These are phyloP conservation scores for Rhingia campestris DNA, from an alignment of 2,888 invertebrate genomes.

Conservation along the genomic window DNA sequence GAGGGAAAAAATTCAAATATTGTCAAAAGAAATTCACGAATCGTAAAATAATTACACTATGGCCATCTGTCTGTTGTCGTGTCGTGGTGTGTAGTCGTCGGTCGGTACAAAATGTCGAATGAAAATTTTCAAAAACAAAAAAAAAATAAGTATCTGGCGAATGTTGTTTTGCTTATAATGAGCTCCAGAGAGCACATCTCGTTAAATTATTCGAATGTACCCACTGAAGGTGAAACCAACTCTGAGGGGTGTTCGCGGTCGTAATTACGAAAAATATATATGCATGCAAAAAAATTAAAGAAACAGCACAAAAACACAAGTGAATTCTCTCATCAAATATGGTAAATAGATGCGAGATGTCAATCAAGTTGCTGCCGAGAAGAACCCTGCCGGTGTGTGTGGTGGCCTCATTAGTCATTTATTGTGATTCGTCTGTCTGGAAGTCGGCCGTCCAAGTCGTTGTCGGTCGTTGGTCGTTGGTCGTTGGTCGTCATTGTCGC, in stretches of 20 bases:
- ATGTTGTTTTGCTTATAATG: constrained; percentile 63
- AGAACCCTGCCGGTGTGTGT: constrained; percentile 51
- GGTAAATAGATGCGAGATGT: constrained; percentile 73
- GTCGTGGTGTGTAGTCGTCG: neutral
- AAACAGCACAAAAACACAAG: neutral
- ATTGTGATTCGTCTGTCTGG: constrained; percentile 48
- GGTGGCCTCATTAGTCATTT: constrained; percentile 71
- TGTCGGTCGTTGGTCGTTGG: neutral
- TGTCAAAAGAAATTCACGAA: constrained; percentile 68
- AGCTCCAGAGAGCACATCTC: constrained; percentile 47
- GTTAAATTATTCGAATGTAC: constrained; percentile 58
- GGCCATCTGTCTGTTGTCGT: constrained; percentile 58
- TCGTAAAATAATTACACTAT: constrained; percentile 65
- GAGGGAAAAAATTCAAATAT: constrained; percentile 57
- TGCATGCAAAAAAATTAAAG: constrained; percentile 48
- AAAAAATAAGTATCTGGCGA: constrained; percentile 37
- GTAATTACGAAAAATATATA: constrained; percentile 66
- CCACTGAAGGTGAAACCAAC: constrained; percentile 41
- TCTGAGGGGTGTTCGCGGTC: constrained; percentile 50
- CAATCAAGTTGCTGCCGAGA: constrained; percentile 63
- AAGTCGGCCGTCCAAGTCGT: constrained; percentile 18
- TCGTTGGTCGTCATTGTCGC: neutral
- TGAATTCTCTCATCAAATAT: constrained; percentile 70
- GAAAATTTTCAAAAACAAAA: constrained; percentile 12
- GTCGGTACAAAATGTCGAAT: neutral